Conservation (phyloP, 2,113 vertebrate species). For the Poeciliopsis occidentalis region DNA sequence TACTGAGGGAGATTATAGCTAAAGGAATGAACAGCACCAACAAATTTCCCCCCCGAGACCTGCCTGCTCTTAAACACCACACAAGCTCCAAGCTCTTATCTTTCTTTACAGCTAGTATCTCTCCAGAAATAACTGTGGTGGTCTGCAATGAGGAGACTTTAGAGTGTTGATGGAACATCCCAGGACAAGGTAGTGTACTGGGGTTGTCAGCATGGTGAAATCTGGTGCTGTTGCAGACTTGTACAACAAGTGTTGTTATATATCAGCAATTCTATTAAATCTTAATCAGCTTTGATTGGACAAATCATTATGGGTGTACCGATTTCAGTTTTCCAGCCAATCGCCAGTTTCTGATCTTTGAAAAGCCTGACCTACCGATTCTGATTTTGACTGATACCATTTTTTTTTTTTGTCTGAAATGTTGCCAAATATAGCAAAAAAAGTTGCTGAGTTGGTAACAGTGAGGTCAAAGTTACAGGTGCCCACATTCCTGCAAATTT, state of each 20-base stretch:
- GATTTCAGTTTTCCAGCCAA: no score
- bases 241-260: not conserved
- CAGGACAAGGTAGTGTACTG: constrained; percentile 8
- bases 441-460: not conserved
- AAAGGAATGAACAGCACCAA: constrained; percentile 31
- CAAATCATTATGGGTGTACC: not conserved
- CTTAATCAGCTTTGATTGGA: not conserved
- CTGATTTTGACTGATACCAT: no score
- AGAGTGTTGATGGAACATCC: constrained; percentile 12
- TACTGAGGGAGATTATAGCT: constrained; percentile 74
- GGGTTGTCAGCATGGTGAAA: not conserved
- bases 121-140: constrained; percentile 23
- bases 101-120: constrained; percentile 4
- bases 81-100: constrained; percentile 14
- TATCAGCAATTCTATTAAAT: not conserved
- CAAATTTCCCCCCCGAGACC: constrained; percentile 21
- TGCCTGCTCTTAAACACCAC: constrained; percentile 15
- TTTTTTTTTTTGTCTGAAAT: no score
- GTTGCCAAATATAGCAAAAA: no score
- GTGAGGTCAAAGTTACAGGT: constrained; percentile 6
- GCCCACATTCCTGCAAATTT: not conserved
- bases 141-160: constrained; percentile 9
- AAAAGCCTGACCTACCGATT: no score
- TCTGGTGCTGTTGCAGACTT: not conserved
- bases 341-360: no score